Evolutionary conservation across 2,888 invertebrate genomes (phyloP).

Genomic region (Phanerotoma sp.): DNA sequence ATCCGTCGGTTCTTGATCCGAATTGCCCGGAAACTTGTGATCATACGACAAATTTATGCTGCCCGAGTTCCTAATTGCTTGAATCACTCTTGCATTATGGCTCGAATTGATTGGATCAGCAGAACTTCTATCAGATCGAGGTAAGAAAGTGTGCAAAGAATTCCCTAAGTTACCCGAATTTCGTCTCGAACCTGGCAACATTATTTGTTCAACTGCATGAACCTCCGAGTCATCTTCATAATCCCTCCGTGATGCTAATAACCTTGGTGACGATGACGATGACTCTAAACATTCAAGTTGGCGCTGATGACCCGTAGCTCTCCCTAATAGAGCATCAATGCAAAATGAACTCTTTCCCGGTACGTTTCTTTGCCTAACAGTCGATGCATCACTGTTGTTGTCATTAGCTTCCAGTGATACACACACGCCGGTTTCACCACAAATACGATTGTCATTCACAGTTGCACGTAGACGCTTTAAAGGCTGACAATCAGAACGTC

Average conservation of each 20-base stretch:
- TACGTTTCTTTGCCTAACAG: slow-evolving; percentile 20
- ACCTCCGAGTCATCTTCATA: neutral
- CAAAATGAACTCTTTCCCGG: slow-evolving; percentile 77
- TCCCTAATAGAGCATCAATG: slow-evolving; percentile 83
- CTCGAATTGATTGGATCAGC: neutral
- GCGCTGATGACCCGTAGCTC: slow-evolving; percentile 50
- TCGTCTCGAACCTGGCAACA: slow-evolving; percentile 5
- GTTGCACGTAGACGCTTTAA: slow-evolving; percentile 13
- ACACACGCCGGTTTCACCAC: slow-evolving; percentile 19
- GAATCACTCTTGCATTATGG: slow-evolving; percentile 16
- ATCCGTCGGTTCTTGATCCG: neutral
- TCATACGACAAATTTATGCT: slow-evolving; percentile 12
- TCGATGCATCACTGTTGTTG: slow-evolving; percentile 27
- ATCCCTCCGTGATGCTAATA: neutral
- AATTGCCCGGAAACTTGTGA: slow-evolving; percentile 5
- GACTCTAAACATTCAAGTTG: neutral
- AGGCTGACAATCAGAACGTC: slow-evolving; percentile 1
- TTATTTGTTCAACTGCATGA: slow-evolving; percentile 1
- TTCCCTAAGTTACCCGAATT: slow-evolving; percentile 27
- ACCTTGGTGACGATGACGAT: neutral
- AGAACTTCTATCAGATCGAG: slow-evolving; percentile 7
- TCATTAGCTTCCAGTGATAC: slow-evolving; percentile 24
- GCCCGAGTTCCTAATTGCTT: slow-evolving; percentile 15
- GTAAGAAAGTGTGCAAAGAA: slow-evolving; percentile 34
- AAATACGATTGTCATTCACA: slow-evolving; percentile 18